These are phyloP conservation scores for Habropoda laboriosa DNA, from an alignment of 1,140 invertebrate species.

Conservation along the genomic window DNA sequence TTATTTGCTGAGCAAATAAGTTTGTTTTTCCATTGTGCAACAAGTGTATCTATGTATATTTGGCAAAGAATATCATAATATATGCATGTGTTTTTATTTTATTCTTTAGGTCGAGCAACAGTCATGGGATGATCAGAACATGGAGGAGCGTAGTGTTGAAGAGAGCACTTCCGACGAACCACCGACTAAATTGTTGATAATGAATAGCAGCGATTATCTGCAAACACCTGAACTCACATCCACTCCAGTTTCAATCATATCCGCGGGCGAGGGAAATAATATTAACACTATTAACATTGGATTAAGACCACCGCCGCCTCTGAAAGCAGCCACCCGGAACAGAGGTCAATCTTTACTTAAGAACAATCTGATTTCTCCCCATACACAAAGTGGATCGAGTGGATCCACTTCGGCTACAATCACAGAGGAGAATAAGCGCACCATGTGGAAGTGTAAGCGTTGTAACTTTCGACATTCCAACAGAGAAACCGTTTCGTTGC, in stretches of 20 bases:
- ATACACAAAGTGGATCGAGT: conserved; percentile 9
- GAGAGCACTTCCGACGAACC: conserved; percentile 62
- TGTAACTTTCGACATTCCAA: conserved; percentile 89
- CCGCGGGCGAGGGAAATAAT: conserved; percentile 35
- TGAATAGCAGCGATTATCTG: conserved; percentile 62
- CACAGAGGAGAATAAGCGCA: conserved; percentile 81
- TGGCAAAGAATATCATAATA: background rate
- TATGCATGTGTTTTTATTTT: background rate
- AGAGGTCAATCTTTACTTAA: conserved; percentile 76
- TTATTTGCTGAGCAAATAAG: conserved; percentile 25
- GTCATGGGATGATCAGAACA: conserved; percentile 66
- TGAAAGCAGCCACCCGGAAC: conserved; percentile 67
- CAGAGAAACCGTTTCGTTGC: conserved; percentile 85
- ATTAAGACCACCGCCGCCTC: conserved; percentile 71
- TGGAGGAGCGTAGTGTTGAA: conserved; percentile 64
- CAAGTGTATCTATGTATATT: conserved; percentile 7
- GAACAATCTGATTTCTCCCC: conserved; percentile 63
- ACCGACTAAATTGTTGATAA: conserved; percentile 69
- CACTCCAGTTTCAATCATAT: conserved; percentile 26
- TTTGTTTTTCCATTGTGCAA: conserved; percentile 15
- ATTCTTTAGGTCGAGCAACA: conserved; percentile 69
- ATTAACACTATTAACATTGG: conserved; percentile 42
- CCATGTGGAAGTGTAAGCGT: conserved; percentile 91
- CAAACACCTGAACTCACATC: conserved; percentile 51
- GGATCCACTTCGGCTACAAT: conserved; percentile 33